These are phyloP conservation scores for Tokudaia muenninki DNA, from an alignment of 2,797 vertebrate genomes.

Conservation along the genomic window DNA sequence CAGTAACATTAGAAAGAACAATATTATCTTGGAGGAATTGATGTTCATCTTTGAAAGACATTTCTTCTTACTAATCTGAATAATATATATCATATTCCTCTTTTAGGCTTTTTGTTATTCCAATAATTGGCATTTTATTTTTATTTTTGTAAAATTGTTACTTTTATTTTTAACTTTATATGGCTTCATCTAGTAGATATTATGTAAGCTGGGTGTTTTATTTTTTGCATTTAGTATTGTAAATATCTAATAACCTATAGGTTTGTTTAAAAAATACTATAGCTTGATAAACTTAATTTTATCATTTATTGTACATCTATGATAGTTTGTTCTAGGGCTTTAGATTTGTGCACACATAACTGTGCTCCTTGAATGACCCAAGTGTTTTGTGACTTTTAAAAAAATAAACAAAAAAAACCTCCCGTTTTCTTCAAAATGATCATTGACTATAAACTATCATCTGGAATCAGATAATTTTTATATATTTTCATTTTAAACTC, in stretches of 20 bases:
- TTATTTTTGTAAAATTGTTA: neutral
- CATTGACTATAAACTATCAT: neutral
- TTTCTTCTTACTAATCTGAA: conserved; percentile 72
- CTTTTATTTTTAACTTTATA: neutral
- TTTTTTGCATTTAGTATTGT: neutral
- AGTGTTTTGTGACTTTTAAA: neutral
- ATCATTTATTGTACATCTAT: neutral
- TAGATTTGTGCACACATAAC: neutral
- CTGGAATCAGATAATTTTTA: neutral
- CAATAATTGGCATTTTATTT: neutral
- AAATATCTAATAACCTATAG: neutral
- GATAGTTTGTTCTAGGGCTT: neutral
- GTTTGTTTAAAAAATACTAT: neutral
- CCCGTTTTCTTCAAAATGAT: neutral
- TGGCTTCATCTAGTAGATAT: neutral
- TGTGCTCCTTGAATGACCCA: neutral
- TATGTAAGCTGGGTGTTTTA: neutral
- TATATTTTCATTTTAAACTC: conserved; percentile 9
- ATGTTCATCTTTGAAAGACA: conserved; percentile 68
- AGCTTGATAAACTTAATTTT: neutral
- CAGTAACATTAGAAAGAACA: conserved; percentile 69
- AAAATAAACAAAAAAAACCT: neutral
- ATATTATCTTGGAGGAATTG: conserved; percentile 68
- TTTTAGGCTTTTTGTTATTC: neutral
- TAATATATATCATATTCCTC: conserved; percentile 33